Evolutionary conservation across 1,140 invertebrate genomes (phyloP).

Genomic region (Pentalonia nigronervosa): DNA sequence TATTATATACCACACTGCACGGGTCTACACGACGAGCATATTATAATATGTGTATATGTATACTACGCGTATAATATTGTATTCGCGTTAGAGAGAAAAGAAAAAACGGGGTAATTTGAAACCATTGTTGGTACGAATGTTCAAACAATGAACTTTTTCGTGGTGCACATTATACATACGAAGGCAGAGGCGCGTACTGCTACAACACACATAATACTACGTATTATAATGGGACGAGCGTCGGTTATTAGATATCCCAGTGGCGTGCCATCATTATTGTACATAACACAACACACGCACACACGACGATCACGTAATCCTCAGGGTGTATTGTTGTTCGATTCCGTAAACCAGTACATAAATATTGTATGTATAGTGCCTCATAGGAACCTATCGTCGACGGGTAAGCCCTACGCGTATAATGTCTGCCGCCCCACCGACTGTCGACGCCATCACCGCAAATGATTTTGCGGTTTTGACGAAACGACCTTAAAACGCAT

Average conservation of each 20-base stretch:
- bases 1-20: not conserved
- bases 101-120: conserved; percentile 47
- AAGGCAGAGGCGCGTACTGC: conserved; percentile 18
- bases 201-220: not conserved
- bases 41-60: not conserved
- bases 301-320: conserved; percentile 19
- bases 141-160: conserved; percentile 53
- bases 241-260: conserved; percentile 45
- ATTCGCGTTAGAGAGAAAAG: not conserved
- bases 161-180: not conserved
- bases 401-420: not conserved
- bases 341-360: conserved; percentile 29
- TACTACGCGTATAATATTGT: not conserved
- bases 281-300: not conserved
- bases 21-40: not conserved
- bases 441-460: not conserved
- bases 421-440: not conserved
- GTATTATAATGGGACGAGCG: conserved; percentile 22
- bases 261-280: conserved; percentile 44
- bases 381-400: not conserved
- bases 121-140: conserved; percentile 50
- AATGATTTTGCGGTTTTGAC: conserved; percentile 34
- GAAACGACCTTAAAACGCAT: not conserved
- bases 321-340: conserved; percentile 39
- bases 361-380: not conserved